Evolutionary conservation across 2,797 vertebrate species (phyloP), one percentile per base, ranked within the genome.

Genomic region (Brachyrhaphis roseni): DNA sequence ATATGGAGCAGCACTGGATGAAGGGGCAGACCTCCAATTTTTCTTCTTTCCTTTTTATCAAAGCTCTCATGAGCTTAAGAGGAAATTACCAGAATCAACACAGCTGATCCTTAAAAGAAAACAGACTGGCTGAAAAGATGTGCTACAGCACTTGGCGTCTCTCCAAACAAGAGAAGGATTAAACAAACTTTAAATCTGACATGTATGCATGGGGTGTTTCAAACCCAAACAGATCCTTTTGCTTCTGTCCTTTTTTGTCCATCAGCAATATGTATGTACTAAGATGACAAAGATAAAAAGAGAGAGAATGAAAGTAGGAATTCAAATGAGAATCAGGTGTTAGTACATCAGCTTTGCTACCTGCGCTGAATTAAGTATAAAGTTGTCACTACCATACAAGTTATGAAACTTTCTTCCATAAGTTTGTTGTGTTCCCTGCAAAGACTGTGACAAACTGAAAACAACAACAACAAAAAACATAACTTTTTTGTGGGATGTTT

Each of bases 11-110:
- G 47, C 64, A 53, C 43, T 53, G 7, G n/a, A 4, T 28, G 26
- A 12, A 1, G 18, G 7, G 46, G 34, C 5, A 59, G 8, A 53
- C 28, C 10, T 49, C 23, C 8, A 5, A 12, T 68, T 39, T 68
- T 23, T 68, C 8, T 26, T 36, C 13, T 31, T 62, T 76, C 20
- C 72, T 15, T n/a, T 71, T 49, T 31, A 77, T 4, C 71, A 68
- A 78, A 77, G 76, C 46, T 75, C 55, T 31, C 20, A 46, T 57
- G 18, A 66, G 70, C 77, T 86, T 31, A 49, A 76, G 43, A 64
- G 64, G 18, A 83, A 73, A 78, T 76, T 8, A 76, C 8, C 26
- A 78, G 28, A 84, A 62, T 82, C 74, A 85, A 77, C 77, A 82
- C 34, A 84, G 80, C 82, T 34, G 72, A 79, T 75, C 46, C 34